Base-by-base conservation (phyloP, 2,888 invertebrate species). In the Mimas tiliae region DNA sequence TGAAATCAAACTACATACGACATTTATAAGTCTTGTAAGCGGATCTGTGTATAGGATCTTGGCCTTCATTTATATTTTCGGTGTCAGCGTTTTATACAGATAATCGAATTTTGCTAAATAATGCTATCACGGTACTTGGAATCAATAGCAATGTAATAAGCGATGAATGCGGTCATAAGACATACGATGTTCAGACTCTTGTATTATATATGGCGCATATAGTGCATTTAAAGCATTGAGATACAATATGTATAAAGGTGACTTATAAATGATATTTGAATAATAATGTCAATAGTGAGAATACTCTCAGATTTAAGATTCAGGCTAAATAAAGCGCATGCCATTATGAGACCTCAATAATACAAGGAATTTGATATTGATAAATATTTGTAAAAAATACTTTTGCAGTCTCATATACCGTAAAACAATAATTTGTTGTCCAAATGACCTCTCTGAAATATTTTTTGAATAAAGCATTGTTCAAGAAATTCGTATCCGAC, bases 261-360 rank as follows among this genome's bases (percentile, higher is more conserved):
- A 42, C 38, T 58, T 58, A 42, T 58, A 16, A 58, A 58, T 42
- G 38, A 19, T 58, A 38, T 42, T 42, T 19, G n/a, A 34, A 53
- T 33, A 53, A 34, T 34, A 53, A 53, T 53, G 53, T 33, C 14
- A 8, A 27, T 33, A 52, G 27, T 21, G 21, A 52, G 12, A 52
- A 53, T n/a, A 53, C 14, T 33, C 27, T 33, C 14, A 27, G 27
- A n/a, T 53, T 53, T 53, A 12, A 53, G 53, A 53, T 33, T 53
- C 11, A 53, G 14, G 53, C 53, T 14, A 6, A 6, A 12, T 9
- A 1, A 42, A 42, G 8, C 45, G 45, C 11, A 6, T 14, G 45
- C 6, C 1, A 45, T 14, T 45, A 45, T 45, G 2, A 45, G 11
- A 45, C 45, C 11, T 45, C 14, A 45, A 14, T 45, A 45, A 45